Conservation (phyloP, 1,140 invertebrate species). For the Megathymus violae region DNA sequence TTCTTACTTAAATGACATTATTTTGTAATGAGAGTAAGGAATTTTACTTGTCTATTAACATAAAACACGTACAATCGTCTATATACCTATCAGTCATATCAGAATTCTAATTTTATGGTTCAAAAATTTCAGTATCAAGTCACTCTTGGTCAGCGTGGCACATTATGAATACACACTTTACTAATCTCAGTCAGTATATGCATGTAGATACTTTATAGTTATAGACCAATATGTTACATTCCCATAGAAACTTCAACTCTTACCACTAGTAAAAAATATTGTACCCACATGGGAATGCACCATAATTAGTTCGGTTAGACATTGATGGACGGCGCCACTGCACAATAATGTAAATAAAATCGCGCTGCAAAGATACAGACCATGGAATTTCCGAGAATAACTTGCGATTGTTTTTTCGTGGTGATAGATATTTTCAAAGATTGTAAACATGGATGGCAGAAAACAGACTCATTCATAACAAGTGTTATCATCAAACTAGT, state of each 20-base stretch:
- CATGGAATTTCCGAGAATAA: constrained; percentile 36
- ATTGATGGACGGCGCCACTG: constrained; percentile 63
- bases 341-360: constrained; percentile 47
- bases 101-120: no score
- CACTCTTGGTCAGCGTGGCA: no score
- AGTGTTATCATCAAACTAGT: not conserved
- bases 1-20: no score
- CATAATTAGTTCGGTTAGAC: constrained; percentile 61
- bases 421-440: constrained; percentile 8
- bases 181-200: no score
- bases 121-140: no score
- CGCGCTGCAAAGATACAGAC: constrained; percentile 37
- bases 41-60: no score
- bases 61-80: no score
- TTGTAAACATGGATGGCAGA: not conserved
- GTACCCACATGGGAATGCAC: constrained; percentile 41
- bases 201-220: not conserved
- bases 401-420: constrained; percentile 31
- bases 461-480: not conserved
- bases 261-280: constrained; percentile 22
- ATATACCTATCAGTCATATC: no score
- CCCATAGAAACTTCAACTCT: constrained; percentile 1
- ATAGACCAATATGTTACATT: not conserved
- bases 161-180: no score
- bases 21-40: no score